Base-by-base conservation (phyloP, 2,113 vertebrate genomes). In the Aegithalos caudatus region DNA sequence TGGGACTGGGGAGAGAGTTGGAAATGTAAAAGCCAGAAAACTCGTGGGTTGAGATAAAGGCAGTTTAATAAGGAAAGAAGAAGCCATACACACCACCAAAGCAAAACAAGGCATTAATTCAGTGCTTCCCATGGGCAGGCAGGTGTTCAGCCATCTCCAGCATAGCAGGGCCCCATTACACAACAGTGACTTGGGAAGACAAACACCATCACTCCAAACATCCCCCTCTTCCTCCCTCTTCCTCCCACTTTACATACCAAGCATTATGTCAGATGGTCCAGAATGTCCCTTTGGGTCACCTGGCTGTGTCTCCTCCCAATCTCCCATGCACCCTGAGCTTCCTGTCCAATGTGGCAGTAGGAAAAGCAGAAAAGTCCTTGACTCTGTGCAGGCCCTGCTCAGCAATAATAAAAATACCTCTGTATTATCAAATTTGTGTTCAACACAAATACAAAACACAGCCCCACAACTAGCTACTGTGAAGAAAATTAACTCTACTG, bases 261-360 rank as follows among this genome's bases (percentile, higher is more conserved):
- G n/a, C n/a, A n/a, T n/a, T n/a, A n/a, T n/a, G n/a, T n/a, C n/a
- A n/a, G n/a, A n/a, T n/a, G n/a, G n/a, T n/a, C n/a, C n/a, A n/a
- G n/a, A n/a, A n/a, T n/a, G n/a, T n/a, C n/a, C n/a, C n/a, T n/a
- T n/a, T n/a, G n/a, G n/a, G n/a, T n/a, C n/a, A n/a, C 10, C 38
- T 11, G 24, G 38, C 61, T 60, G 13, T 45, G 28, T 53, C 45
- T 25, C 9, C 10, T 88, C 24, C 7, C 51, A 73, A 0, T 2
- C 12, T 66, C 35, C n/a, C 60, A 7, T 5, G 1, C 21, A 18
- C 4, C 6, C 27, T 1, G 1, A 53, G 7, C 17, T 19, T 29
- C 45, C 61, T 12, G 2, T 1, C n/a, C 53, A 47, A 16, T 0
- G 0, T 11, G n/a, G 11, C 29, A 14, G 11, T 10, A 21, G 2